Conservation (phyloP, 2,113 vertebrate genomes). For the Phaethornis superciliosus region DNA sequence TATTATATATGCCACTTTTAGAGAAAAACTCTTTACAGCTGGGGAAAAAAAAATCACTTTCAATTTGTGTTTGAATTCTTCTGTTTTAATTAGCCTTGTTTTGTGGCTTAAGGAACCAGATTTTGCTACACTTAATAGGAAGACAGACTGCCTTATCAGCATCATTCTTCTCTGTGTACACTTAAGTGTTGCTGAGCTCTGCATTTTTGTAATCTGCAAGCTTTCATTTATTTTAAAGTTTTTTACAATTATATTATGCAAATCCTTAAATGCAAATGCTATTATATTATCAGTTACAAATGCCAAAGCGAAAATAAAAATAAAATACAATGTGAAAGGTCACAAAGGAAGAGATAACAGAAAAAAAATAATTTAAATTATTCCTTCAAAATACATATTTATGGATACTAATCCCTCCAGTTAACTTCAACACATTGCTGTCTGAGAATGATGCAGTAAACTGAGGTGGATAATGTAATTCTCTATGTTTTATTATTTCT, state of each 20-base stretch:
- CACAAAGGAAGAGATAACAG: not conserved
- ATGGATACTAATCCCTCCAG: not conserved
- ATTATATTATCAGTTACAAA: not conserved
- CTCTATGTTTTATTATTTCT: not conserved
- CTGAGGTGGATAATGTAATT: not conserved
- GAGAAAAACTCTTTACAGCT: constrained; percentile 49
- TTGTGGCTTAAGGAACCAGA: constrained; percentile 68
- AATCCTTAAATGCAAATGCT: constrained; percentile 56
- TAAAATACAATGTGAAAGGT: not conserved
- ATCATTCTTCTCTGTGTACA: constrained; percentile 60
- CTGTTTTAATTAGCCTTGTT: constrained; percentile 76
- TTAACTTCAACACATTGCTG: not conserved
- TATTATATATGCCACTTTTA: constrained; percentile 66
- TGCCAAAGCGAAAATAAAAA: constrained; percentile 21
- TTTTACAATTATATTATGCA: constrained; percentile 66
- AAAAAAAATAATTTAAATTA: constrained; percentile 1
- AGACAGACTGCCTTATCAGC: constrained; percentile 68
- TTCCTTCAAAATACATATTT: constrained; percentile 9
- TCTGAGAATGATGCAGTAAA: not conserved
- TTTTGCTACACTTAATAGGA: constrained; percentile 72
- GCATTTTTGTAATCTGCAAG: constrained; percentile 75
- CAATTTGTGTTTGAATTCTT: constrained; percentile 74
- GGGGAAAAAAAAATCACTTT: constrained; percentile 15
- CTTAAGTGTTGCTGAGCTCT: constrained; percentile 61
- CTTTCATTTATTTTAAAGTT: constrained; percentile 72